These are phyloP conservation scores for Sinonovacula constricta DNA, from an alignment of 1,140 invertebrate species.

Conservation along the genomic window DNA sequence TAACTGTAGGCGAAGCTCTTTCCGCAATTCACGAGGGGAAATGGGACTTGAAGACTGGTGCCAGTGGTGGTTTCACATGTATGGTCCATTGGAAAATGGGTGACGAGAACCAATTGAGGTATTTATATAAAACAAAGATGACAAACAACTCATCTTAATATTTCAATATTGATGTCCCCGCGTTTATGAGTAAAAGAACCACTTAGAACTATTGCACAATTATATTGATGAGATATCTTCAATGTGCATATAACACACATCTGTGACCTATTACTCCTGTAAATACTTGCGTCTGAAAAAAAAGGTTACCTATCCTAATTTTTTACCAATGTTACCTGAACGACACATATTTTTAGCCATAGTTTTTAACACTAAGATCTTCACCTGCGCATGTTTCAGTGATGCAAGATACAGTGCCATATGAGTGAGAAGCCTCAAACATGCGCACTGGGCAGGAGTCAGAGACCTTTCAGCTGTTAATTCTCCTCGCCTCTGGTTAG, in stretches of 20 bases:
- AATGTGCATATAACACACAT: not conserved
- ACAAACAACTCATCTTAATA: too few relatives aligned
- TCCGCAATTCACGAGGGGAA: too few relatives aligned
- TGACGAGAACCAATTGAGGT: too few relatives aligned
- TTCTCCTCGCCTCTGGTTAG: constrained; percentile 32
- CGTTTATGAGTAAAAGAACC: too few relatives aligned
- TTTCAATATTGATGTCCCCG: too few relatives aligned
- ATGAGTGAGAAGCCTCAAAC: constrained; percentile 63
- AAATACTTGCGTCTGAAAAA: not conserved
- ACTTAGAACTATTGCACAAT: too few relatives aligned
- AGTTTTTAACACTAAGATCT: not conserved
- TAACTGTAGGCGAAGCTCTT: too few relatives aligned
- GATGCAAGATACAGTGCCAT: constrained; percentile 64
- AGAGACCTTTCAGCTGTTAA: constrained; percentile 61
- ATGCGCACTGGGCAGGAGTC: constrained; percentile 50
- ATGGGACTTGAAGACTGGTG: too few relatives aligned
- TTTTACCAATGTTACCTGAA: not conserved
- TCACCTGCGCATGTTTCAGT: constrained; percentile 32
- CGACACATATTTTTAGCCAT: not conserved
- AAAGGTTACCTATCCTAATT: not conserved
- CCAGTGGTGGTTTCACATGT: too few relatives aligned
- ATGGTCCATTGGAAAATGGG: too few relatives aligned
- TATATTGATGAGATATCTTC: too few relatives aligned
- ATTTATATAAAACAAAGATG: too few relatives aligned
- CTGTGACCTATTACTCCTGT: not conserved